phyloP scores from a whole-genome alignment of 2,797 vertebrate genomes.

The Protosalanx chinensis region DNA sequence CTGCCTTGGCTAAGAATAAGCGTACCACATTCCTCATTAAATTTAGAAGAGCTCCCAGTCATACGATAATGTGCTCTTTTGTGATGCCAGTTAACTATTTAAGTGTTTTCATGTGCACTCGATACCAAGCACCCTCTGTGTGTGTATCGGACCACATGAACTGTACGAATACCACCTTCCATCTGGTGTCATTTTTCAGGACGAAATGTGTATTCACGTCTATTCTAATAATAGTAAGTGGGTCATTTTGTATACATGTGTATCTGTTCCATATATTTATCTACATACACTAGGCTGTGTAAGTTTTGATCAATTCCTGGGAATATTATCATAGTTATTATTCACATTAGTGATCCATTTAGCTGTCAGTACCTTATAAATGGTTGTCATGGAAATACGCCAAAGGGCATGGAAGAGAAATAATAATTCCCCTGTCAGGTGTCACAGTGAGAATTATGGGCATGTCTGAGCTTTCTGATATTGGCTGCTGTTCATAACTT shows the following conservation, averaged over 20 bases:
- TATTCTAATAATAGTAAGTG: not conserved
- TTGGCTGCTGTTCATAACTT: slow-evolving; percentile 14
- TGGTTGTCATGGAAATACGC: slow-evolving; percentile 4
- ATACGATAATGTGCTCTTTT: slow-evolving; percentile 35
- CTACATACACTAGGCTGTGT: too few relatives aligned
- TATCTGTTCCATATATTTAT: not conserved
- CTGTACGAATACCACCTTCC: not conserved
- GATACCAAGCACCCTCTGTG: slow-evolving; percentile 22
- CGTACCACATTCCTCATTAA: slow-evolving; percentile 57
- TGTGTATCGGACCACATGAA: not conserved
- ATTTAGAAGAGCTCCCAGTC: slow-evolving; percentile 52
- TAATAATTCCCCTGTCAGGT: slow-evolving; percentile 42
- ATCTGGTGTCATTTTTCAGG: slow-evolving; percentile 29
- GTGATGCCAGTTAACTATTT: slow-evolving; percentile 26
- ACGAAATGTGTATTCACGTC: slow-evolving; percentile 31
- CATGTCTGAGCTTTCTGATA: slow-evolving; percentile 43
- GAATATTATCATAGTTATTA: not conserved
- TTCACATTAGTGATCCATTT: not conserved
- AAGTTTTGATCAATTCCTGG: too few relatives aligned
- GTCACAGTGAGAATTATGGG: slow-evolving; percentile 57
- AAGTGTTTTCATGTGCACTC: slow-evolving; percentile 28
- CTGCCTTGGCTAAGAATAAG: slow-evolving; percentile 45
- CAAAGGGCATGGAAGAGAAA: not conserved
- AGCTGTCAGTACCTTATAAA: not conserved
- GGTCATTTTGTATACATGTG: not conserved